A percentile compares a stretch with the other conserved stretches of the same genome.
These are phyloP conservation scores for Burhinus oedicnemus DNA, from an alignment of 2,113 vertebrate species.

Conservation along the genomic window DNA sequence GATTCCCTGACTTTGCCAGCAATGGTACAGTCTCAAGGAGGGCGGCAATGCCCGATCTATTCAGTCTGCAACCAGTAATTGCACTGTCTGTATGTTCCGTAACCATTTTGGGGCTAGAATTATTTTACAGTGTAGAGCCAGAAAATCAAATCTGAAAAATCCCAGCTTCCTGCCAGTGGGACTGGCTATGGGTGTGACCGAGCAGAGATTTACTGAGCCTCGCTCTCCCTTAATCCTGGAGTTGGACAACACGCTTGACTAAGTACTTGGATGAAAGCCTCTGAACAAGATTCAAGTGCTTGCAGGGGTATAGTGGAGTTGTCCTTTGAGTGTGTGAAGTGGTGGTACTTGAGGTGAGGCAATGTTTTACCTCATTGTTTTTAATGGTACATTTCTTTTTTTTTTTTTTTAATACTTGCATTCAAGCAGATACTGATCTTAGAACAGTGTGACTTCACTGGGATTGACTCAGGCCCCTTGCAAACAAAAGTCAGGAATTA, in stretches of 20 bases:
- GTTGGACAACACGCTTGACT: not conserved
- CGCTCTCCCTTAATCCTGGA: not conserved
- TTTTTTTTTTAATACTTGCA: not conserved
- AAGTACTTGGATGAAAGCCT: not conserved
- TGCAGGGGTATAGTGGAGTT: not conserved
- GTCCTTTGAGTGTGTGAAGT: not conserved
- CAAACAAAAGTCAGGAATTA: not conserved
- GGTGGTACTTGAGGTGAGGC: not conserved
- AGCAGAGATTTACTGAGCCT: not conserved
- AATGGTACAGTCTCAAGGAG: not conserved
- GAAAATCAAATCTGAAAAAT: not conserved
- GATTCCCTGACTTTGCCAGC: not conserved
- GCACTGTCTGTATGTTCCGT: not conserved
- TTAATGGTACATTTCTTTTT: constrained; percentile 8
- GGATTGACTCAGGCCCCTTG: not conserved
- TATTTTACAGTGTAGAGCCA: not conserved
- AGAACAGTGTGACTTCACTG: not conserved
- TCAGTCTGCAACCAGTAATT: not conserved
- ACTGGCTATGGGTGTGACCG: not conserved
- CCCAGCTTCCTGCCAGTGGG: not conserved
- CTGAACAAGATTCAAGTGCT: not conserved
- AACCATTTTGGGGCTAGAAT: not conserved
- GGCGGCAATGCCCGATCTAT: not conserved
- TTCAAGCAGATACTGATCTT: not conserved
- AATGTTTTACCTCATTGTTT: constrained; percentile 17